Percentiles rank a stretch among this genome's conserved stretches.
Conservation (phyloP, 2,888 invertebrate species). For the Synanthedon vespiformis region DNA sequence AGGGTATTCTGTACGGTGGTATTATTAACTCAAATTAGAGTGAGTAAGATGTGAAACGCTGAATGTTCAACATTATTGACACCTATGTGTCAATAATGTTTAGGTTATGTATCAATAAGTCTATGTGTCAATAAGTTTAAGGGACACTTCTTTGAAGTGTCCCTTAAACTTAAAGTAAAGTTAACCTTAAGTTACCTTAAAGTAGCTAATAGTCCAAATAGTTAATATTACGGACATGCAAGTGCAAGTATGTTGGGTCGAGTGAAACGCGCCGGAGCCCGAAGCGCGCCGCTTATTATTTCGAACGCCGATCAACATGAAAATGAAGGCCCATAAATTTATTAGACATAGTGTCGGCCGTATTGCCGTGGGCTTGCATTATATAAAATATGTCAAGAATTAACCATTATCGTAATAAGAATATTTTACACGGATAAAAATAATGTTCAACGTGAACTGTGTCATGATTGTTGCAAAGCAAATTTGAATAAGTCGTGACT, state of each 20-base stretch:
- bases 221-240: too few species aligned
- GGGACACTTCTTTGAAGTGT: too few species aligned
- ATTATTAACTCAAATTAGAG: too few species aligned
- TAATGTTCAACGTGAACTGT: slow-evolving; percentile 32
- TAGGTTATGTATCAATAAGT: too few species aligned
- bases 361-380: slow-evolving; percentile 58
- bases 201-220: too few species aligned
- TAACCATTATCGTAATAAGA: slow-evolving; percentile 62
- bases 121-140: too few species aligned
- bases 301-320: slow-evolving; percentile 68
- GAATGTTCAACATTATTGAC: too few species aligned
- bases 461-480: slow-evolving; percentile 5
- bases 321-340: slow-evolving; percentile 68
- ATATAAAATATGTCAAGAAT: slow-evolving; percentile 69
- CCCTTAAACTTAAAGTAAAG: too few species aligned
- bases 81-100: too few species aligned
- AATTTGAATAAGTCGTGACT: slow-evolving; percentile 29
- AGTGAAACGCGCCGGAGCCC: slow-evolving; percentile 46
- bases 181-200: too few species aligned
- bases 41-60: too few species aligned
- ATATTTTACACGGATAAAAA: slow-evolving; percentile 46
- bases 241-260: slow-evolving; percentile 15
- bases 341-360: slow-evolving; percentile 69
- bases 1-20: too few species aligned
- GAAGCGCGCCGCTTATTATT: slow-evolving; percentile 65